Percentiles rank a stretch among this genome's conserved stretches.
phyloP scores from a whole-genome alignment of 2,888 invertebrate species.

The Lordiphosa andalusiaca region DNA sequence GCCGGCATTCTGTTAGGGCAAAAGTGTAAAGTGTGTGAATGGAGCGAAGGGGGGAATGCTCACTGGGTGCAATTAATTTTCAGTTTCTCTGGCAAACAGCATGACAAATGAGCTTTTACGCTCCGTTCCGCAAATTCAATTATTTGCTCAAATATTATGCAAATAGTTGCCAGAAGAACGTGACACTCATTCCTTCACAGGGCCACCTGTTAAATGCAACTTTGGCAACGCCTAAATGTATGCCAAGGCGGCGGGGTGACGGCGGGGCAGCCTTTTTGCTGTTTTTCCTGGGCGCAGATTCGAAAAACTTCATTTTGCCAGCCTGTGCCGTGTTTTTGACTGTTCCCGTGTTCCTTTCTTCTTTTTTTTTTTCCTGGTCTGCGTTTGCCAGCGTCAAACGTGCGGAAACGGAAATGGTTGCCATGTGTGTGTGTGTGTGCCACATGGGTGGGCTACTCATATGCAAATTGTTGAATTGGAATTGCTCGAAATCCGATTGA shows the following conservation, averaged over 20 bases:
- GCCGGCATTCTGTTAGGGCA: constrained; percentile 29
- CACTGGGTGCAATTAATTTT: not conserved
- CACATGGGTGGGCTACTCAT: constrained; percentile 42
- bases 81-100: constrained; percentile 1
- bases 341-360: constrained; percentile 14
- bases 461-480: constrained; percentile 71
- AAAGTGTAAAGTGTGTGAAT: no score
- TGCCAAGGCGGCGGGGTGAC: constrained; percentile 24
- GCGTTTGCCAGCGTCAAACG: constrained; percentile 65
- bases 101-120: constrained; percentile 5
- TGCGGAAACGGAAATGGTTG: constrained; percentile 73
- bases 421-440: constrained; percentile 32
- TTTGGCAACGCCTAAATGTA: constrained; percentile 34
- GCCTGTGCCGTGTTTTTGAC: constrained; percentile 38
- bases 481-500: constrained; percentile 69
- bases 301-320: constrained; percentile 54
- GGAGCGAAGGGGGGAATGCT: no score
- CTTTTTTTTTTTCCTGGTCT: constrained; percentile 37
- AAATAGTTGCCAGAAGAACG: constrained; percentile 57
- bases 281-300: constrained; percentile 39
- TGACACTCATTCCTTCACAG: constrained; percentile 48
- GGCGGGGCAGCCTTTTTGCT: constrained; percentile 46
- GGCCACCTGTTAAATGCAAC: constrained; percentile 48
- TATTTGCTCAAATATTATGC: constrained; percentile 79
- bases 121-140: constrained; percentile 73